phyloP scores from a whole-genome alignment of 2,113 vertebrate genomes.

The Bubalus kerabau region DNA sequence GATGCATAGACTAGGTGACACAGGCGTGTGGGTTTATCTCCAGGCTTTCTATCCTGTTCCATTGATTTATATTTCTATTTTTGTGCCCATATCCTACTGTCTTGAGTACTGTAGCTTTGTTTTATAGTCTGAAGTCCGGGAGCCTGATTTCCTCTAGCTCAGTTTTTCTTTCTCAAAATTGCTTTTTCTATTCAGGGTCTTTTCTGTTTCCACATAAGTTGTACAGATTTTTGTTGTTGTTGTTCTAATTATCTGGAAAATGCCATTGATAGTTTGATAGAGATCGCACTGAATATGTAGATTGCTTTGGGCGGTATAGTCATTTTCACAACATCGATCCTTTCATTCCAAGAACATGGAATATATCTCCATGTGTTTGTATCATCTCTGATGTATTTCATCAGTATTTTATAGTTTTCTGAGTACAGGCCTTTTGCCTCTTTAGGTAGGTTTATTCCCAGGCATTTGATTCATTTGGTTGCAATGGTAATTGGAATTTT shows the following conservation, averaged over 20 bases:
- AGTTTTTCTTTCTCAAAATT: not conserved
- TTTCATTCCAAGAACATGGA: not conserved
- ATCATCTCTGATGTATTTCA: not conserved
- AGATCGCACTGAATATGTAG: not conserved
- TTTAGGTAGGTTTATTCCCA: not conserved
- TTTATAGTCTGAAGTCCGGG: not conserved
- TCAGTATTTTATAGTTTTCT: not conserved
- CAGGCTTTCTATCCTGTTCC: not conserved
- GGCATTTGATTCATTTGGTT: not conserved
- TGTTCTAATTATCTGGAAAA: not conserved
- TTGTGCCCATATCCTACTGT: not conserved
- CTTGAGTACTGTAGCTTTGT: not conserved
- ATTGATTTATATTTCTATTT: no score
- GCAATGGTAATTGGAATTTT: not conserved
- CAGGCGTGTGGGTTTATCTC: not conserved
- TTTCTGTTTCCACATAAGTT: not conserved
- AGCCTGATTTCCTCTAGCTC: not conserved
- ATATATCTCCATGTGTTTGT: not conserved
- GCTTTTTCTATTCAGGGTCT: not conserved
- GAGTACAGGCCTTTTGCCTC: not conserved
- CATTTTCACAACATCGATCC: not conserved
- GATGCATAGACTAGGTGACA: not conserved
- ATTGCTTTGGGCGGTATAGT: not conserved
- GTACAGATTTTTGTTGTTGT: not conserved
- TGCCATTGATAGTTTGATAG: not conserved